Evolutionary conservation across 2,113 vertebrate species (phyloP).

Genomic region (Lipophrys pholis): DNA sequence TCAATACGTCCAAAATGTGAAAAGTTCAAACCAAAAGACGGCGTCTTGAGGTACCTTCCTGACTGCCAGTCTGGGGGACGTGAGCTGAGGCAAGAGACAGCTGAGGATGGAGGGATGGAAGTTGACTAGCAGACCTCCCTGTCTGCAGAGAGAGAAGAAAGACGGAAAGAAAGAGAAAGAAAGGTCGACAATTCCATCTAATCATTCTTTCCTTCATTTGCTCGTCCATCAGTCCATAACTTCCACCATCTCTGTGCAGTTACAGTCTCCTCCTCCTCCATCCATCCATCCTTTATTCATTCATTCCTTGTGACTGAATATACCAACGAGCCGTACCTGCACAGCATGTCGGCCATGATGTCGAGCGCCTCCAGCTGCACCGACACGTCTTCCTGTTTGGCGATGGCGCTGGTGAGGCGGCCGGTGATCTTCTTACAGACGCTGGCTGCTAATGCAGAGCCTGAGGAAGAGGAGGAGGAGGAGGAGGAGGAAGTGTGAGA

Average conservation of each 20-base stretch:
- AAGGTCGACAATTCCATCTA: no score
- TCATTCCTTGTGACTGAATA: not conserved
- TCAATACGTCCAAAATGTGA: no score
- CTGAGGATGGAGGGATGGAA: conserved; percentile 99
- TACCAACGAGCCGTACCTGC: conserved; percentile 78
- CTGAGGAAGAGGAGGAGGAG: conserved; percentile 69
- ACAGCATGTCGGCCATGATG: conserved; percentile 99
- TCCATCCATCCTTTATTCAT: no score
- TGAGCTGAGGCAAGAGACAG: conserved; percentile 98
- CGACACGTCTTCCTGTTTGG: conserved; percentile 98
- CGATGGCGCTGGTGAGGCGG: conserved; percentile 97
- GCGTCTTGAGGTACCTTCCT: no score
- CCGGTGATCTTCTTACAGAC: conserved; percentile 99
- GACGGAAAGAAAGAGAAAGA: no score
- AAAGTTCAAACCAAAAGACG: no score
- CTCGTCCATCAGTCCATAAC: no score
- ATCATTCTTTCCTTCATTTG: no score
- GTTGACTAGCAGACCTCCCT: conserved; percentile 98
- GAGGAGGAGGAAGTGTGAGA: not conserved
- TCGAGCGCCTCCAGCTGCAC: conserved; percentile 97
- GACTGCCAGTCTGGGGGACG: conserved; percentile 96
- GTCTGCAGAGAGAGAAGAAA: conserved; percentile 79
- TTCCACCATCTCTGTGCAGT: no score
- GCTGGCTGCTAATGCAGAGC: conserved; percentile 96
- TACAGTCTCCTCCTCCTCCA: no score